phyloP scores from a whole-genome alignment of 2,113 vertebrate species.

The Elanus axillaris region DNA sequence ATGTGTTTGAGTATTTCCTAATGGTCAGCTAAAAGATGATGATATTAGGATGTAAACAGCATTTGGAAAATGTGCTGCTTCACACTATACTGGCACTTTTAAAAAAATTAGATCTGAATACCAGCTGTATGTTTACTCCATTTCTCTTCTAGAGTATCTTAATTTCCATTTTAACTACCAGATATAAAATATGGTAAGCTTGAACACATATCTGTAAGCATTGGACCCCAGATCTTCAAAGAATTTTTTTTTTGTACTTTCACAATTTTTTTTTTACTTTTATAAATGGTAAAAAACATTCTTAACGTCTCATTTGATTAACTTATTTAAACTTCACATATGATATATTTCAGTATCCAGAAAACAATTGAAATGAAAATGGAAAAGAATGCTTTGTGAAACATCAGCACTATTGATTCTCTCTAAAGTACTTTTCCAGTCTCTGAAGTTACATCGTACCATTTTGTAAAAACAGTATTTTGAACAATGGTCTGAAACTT shows the following conservation, averaged over 20 bases:
- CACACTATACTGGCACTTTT: not conserved
- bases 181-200: not conserved
- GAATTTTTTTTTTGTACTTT: not conserved
- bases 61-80: not conserved
- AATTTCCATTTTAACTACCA: not conserved
- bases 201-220: not conserved
- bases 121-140: not conserved
- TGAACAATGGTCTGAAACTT: not conserved
- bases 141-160: not conserved
- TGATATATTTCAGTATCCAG: not conserved
- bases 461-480: not conserved
- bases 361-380: no score
- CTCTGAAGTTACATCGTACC: not conserved
- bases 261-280: not conserved
- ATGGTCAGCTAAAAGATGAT: not conserved
- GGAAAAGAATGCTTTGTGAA: not conserved
- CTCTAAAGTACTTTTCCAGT: not conserved
- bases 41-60: not conserved
- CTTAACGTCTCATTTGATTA: not conserved
- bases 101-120: not conserved
- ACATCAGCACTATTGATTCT: not conserved
- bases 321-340: not conserved
- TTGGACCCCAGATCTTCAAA: not conserved
- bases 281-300: not conserved
- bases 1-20: not conserved